phyloP scores from a whole-genome alignment of 2,888 invertebrate species.

The Timandra comae region DNA sequence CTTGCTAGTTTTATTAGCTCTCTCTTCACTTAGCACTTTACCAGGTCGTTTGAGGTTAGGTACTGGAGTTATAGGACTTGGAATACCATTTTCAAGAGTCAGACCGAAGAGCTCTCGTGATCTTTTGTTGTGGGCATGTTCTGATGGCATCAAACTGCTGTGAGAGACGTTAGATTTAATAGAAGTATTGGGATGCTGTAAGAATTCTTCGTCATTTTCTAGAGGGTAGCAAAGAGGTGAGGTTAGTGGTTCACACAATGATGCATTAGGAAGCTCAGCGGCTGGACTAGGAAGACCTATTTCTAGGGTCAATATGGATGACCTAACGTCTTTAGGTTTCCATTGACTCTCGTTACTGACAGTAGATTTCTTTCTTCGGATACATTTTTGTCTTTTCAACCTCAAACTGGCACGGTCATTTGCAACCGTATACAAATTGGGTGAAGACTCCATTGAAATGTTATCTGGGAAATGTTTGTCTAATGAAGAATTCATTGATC shows the following conservation, averaged over 20 bases:
- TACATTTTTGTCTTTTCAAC: conserved; percentile 76
- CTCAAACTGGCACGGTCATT: conserved; percentile 47
- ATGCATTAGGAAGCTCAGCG: conserved; percentile 49
- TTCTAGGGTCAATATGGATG: conserved; percentile 55
- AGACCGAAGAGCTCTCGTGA: conserved; percentile 62
- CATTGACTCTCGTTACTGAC: conserved; percentile 58
- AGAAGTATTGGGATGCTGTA: conserved; percentile 33
- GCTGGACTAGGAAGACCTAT: conserved; percentile 66
- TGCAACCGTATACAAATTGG: conserved; percentile 47
- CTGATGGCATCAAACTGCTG: conserved; percentile 57
- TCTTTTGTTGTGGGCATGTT: conserved; percentile 40
- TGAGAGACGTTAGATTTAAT: conserved; percentile 56
- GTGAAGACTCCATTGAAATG: conserved; percentile 55
- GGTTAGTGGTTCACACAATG: conserved; percentile 48
- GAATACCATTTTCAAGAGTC: conserved; percentile 67
- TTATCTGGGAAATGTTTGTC: conserved; percentile 39
- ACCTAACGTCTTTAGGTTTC: conserved; percentile 42
- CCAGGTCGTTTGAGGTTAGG: conserved; percentile 58
- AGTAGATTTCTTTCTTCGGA: conserved; percentile 71
- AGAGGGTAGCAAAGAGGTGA: conserved; percentile 39
- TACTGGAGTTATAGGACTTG: conserved; percentile 70
- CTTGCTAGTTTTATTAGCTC: conserved; percentile 70
- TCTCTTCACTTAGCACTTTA: conserved; percentile 59
- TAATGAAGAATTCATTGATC: conserved; percentile 50
- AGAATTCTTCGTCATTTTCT: conserved; percentile 26